Conservation (phyloP, 1,140 invertebrate genomes). For the Hyphantria cunea region DNA sequence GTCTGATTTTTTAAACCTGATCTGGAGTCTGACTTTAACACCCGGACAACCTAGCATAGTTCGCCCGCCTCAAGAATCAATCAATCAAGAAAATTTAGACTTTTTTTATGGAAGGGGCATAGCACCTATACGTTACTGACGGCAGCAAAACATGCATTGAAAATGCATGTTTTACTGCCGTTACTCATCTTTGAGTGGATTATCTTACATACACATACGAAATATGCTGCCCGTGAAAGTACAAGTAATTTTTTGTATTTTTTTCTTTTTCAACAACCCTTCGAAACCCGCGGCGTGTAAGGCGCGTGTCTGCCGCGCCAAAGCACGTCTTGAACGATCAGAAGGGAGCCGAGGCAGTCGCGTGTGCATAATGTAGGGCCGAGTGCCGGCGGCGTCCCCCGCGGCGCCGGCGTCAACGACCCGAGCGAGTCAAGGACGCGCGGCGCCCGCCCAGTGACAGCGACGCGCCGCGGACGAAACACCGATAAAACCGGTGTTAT, state of each 20-base stretch:
- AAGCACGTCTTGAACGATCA: slow-evolving; percentile 42
- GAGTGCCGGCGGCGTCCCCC: slow-evolving; percentile 41
- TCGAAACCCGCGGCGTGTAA: slow-evolving; percentile 15
- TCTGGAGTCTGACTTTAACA: too few relatives aligned
- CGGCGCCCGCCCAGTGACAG: slow-evolving; percentile 39
- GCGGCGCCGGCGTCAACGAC: slow-evolving; percentile 67
- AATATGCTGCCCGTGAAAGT: too few relatives aligned
- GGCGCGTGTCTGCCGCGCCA: slow-evolving; percentile 34
- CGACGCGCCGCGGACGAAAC: slow-evolving; percentile 19
- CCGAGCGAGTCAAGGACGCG: slow-evolving; percentile 67
- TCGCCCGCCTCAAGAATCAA: too few relatives aligned
- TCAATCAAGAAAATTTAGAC: too few relatives aligned
- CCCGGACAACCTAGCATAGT: too few relatives aligned
- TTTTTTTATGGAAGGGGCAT: too few relatives aligned
- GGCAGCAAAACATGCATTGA: too few relatives aligned
- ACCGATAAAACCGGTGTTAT: slow-evolving; percentile 38
- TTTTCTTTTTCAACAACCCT: slow-evolving; percentile 20
- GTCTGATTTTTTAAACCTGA: too few relatives aligned
- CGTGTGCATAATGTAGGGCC: slow-evolving; percentile 62
- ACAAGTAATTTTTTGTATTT: slow-evolving; percentile 14
- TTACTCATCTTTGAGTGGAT: too few relatives aligned
- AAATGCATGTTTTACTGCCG: too few relatives aligned
- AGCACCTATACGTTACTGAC: too few relatives aligned
- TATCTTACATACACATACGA: too few relatives aligned
- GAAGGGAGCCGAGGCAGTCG: slow-evolving; percentile 48